Evolutionary conservation across 2,888 invertebrate genomes (phyloP).

Genomic region (Diachrysia chrysitis): DNA sequence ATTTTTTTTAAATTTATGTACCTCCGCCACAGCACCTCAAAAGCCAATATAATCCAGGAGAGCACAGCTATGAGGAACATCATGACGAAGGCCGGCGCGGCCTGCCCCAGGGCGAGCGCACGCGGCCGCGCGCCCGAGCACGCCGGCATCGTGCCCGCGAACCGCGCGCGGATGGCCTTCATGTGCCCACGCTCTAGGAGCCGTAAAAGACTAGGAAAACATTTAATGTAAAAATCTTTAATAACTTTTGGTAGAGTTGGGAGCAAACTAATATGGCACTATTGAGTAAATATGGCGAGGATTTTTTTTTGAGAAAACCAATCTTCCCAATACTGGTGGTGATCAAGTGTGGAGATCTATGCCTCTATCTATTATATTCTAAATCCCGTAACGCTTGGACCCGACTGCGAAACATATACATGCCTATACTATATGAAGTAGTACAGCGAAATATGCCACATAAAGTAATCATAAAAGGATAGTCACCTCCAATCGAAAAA

Average conservation of each 20-base stretch:
- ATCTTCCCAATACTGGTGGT: too few relatives aligned
- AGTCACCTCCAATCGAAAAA: constrained; percentile 83
- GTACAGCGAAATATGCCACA: too few relatives aligned
- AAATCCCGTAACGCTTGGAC: too few relatives aligned
- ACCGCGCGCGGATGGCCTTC: constrained; percentile 66
- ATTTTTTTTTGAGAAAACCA: too few relatives aligned
- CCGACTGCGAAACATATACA: too few relatives aligned
- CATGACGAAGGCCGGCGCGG: constrained; percentile 79
- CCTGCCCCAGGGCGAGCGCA: constrained; percentile 81
- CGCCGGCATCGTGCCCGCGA: constrained; percentile 68
- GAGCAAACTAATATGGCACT: too few relatives aligned
- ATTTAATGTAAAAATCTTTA: too few relatives aligned
- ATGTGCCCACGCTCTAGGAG: constrained; percentile 79
- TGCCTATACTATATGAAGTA: too few relatives aligned
- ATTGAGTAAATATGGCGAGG: too few relatives aligned
- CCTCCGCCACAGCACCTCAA: constrained; percentile 72
- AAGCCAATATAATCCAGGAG: constrained; percentile 64
- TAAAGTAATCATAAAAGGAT: neutral
- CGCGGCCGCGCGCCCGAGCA: constrained; percentile 80
- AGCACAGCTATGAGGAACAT: constrained; percentile 66
- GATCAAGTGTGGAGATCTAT: too few relatives aligned
- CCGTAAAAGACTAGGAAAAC: constrained; percentile 72
- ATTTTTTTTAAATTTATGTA: constrained; percentile 31
- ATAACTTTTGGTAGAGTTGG: too few relatives aligned
- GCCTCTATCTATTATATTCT: too few relatives aligned